These are phyloP conservation scores for Mechanitis messenoides DNA, from an alignment of 2,888 invertebrate species.

Conservation along the genomic window DNA sequence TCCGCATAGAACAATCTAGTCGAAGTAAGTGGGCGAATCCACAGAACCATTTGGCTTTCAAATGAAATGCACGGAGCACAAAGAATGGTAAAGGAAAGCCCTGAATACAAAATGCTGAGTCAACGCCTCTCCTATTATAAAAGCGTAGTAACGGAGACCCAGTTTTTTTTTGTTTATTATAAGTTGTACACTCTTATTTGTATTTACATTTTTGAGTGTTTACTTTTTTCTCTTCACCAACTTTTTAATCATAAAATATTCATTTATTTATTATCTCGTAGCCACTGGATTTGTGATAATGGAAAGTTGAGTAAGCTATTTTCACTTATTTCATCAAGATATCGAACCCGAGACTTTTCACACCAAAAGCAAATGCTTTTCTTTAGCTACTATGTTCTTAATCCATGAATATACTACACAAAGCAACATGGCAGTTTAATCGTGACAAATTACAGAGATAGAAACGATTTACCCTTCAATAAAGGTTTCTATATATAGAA, in stretches of 20 bases:
- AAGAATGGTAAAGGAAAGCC: constrained; percentile 53
- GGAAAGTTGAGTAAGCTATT: too few species aligned
- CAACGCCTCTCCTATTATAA: constrained; percentile 48
- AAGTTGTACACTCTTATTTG: constrained; percentile 11
- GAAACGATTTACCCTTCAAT: not conserved
- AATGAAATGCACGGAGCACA: constrained; percentile 60
- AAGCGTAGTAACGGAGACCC: constrained; percentile 29
- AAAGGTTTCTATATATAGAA: not conserved
- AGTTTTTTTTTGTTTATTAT: constrained; percentile 23
- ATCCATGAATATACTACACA: too few species aligned
- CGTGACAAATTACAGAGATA: too few species aligned
- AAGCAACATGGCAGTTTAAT: too few species aligned
- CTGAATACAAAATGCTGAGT: constrained; percentile 61
- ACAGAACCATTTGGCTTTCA: constrained; percentile 67
- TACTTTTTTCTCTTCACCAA: not conserved
- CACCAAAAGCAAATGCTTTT: too few species aligned
- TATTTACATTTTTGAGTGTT: not conserved
- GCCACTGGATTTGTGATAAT: too few species aligned
- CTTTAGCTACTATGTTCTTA: too few species aligned
- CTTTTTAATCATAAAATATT: not conserved
- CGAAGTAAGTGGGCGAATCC: constrained; percentile 47
- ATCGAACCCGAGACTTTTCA: too few species aligned
- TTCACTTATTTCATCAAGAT: too few species aligned
- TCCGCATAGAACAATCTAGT: constrained; percentile 36
- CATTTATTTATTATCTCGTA: too few species aligned